Evolutionary conservation across 2,888 invertebrate species (phyloP).

Genomic region (Drosophila lutescens): DNA sequence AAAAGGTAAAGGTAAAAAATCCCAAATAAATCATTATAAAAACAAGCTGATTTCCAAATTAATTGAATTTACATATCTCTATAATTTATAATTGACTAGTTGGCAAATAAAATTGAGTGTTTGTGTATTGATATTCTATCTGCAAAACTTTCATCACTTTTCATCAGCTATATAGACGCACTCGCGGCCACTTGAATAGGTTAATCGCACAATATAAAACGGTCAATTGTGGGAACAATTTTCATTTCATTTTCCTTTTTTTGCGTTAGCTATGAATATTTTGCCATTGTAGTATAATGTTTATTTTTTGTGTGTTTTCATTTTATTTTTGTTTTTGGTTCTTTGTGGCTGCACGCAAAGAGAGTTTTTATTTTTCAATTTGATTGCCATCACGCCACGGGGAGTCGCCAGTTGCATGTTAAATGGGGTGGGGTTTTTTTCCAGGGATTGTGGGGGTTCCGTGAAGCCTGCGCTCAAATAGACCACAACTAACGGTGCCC

Average conservation of each 20-base stretch:
- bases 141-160: background rate
- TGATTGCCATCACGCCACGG: constrained; percentile 43
- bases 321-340: background rate
- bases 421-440: background rate
- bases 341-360: constrained; percentile 39
- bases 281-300: constrained; percentile 3
- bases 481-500: constrained; percentile 33
- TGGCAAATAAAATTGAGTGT: background rate
- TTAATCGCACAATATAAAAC: constrained; percentile 47
- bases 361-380: constrained; percentile 44
- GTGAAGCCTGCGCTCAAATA: constrained; percentile 45
- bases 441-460: background rate
- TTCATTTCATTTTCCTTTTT: background rate
- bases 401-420: constrained; percentile 19
- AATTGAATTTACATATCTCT: background rate
- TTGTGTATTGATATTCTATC: background rate
- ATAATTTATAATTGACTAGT: background rate
- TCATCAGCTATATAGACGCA: constrained; percentile 1
- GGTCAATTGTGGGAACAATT: constrained; percentile 14
- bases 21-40: background rate
- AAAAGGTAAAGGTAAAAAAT: no score
- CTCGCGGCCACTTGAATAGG: constrained; percentile 44
- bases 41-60: background rate
- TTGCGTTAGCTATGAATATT: background rate
- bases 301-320: background rate